Base-by-base conservation (phyloP, 2,888 invertebrate genomes). In the Acleris sparsana region DNA sequence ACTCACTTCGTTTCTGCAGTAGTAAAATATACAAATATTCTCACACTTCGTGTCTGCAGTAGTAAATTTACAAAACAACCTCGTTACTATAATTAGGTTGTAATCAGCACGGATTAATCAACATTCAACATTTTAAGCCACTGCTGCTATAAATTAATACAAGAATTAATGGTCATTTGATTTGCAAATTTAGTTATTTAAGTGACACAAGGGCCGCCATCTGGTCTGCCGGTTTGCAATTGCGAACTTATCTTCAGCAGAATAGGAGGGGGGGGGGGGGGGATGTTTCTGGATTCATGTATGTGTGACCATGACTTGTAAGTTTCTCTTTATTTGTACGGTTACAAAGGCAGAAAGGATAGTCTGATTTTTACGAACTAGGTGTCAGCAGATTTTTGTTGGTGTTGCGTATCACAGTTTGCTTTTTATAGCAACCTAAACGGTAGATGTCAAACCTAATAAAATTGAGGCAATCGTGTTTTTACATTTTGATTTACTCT, bases 101-200 rank as follows among this genome's bases (percentile, higher is more conserved):
- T 71, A 75, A 85, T 85, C 84, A 77, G 73, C 75, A 75, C 63
- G 72, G 72, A 85, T 86, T 84, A 85, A 87, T 86, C 82, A 85
- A 79, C 83, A 77, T 75, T 79, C 75, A 33, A 9, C 39, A 39
- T 39, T 70, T 73, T 67, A 71, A 75, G 77, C 79, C 80, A 78
- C 75, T 77, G 80, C 78, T 80, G 83, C 79, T 80, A 77, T 72
- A 74, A 81, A 85, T 84, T 79, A 83, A 86, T 83, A 79, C 78
- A 77, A 74, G 77, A 69, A 80, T 82, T 84, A 80, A 77, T 70
- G 76, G 72, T 71, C 76, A 86, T 87, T 87, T 84, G 84, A 84
- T 87, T 88, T 88, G 87, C 87, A 86, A 88, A 87, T 87, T 70
- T 73, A 74, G 70, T 72, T 73, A 79, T 39, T 44, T n/a, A 18